Evolutionary conservation across 2,888 invertebrate genomes (phyloP).

Genomic region (Notocelia uddmanniana): DNA sequence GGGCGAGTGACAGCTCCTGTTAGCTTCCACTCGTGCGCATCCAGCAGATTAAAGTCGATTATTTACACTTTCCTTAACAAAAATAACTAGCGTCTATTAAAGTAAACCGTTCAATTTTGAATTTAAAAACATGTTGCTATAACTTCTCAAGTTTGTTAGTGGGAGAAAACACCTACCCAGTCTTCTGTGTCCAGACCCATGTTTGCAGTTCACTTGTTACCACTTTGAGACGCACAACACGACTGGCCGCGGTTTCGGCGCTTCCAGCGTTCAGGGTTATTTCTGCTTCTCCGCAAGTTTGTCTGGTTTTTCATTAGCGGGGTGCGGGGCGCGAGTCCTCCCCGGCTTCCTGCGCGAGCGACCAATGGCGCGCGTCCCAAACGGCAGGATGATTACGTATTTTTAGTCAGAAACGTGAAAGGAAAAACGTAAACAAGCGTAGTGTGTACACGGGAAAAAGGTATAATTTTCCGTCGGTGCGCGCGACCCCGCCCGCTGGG

Average conservation of each 20-base stretch:
- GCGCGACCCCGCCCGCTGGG: constrained; percentile 34
- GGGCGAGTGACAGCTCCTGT: constrained; percentile 63
- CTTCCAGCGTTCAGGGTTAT: constrained; percentile 85
- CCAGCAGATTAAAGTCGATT: constrained; percentile 43
- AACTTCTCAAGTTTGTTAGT: constrained; percentile 10
- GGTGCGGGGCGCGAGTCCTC: constrained; percentile 67
- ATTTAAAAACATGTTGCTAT: background rate
- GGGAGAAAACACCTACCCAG: constrained; percentile 74
- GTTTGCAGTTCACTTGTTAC: constrained; percentile 82
- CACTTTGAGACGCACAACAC: constrained; percentile 86
- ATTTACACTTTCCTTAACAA: constrained; percentile 32
- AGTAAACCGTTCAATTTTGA: constrained; percentile 7
- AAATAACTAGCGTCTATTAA: background rate
- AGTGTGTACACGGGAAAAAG: constrained; percentile 63
- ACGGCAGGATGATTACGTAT: constrained; percentile 84
- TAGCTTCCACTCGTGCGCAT: constrained; percentile 59
- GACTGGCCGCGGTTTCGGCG: constrained; percentile 77
- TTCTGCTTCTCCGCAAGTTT: constrained; percentile 77
- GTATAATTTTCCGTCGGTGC: constrained; percentile 52
- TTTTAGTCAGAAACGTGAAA: constrained; percentile 83
- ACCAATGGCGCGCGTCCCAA: constrained; percentile 82
- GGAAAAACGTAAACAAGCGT: constrained; percentile 83
- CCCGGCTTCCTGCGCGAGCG: constrained; percentile 75
- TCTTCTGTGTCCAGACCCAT: constrained; percentile 84
- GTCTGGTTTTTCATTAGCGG: constrained; percentile 69